Evolutionary conservation across 2,113 vertebrate genomes (phyloP), one percentile per base, ranked within the genome.

Genomic region (Lota lota): DNA sequence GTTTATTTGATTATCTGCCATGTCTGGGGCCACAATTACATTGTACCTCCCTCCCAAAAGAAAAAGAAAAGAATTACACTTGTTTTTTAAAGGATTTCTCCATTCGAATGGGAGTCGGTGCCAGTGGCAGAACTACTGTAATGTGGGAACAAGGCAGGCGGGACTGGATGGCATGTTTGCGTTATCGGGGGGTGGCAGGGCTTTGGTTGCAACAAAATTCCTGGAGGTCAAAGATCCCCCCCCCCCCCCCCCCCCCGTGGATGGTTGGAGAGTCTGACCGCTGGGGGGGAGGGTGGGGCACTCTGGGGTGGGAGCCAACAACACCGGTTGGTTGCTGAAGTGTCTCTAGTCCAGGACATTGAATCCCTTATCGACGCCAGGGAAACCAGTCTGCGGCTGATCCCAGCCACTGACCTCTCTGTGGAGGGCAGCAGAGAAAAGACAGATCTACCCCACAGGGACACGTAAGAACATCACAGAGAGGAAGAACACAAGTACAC

Each of bases 1-100:
- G 73, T 70, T 85, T 74, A 79, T 79, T 80, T 81, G 71, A 76
- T 76, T 75, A 85, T 85, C 70, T 66, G 68, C 61, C 71, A 56
- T 47, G 40, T 47, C 40, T 14, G 10, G 10, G 40, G 40, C 12
- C 40, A 47, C 12, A 14, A 47, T 47, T 47, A 47, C 40, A 8
- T 47, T 47, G 10, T 14, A 47, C 1, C 10, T 1, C 40, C 12
- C 40, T 47, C 40, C 40, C 8, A 47, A 47, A 47, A 47, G 8
- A 47, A 47, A 47, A 47, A 47, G 10, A 8, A 47, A 47, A 47
- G 54, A 57, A 3, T 17, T 8, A 59, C 12, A 8, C 21, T 57
- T 57, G 19, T n/a, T 33, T 6, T 33, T 33, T 33, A 6, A 47
- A 14, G 10, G 0, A 47, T 12, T 10, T 47, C 40, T 47, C 10